These are phyloP conservation scores for Nomada ferruginata DNA, from an alignment of 2,888 invertebrate species.

Conservation along the genomic window DNA sequence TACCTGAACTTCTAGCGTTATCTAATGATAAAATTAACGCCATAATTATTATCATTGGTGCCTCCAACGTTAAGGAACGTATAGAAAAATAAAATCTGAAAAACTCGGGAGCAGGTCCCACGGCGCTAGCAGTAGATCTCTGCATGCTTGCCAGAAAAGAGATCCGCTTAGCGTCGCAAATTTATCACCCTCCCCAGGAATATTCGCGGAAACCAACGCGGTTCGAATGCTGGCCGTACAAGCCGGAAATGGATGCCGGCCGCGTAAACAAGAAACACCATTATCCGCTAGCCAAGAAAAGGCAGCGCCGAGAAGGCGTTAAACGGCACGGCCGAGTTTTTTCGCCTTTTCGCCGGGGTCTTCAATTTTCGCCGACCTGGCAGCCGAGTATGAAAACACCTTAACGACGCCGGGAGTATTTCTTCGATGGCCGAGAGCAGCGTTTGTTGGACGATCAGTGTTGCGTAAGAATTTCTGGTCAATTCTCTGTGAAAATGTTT, in stretches of 20 bases:
- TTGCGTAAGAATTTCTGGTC: not conserved
- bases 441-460: constrained; percentile 46
- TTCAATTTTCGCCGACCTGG: constrained; percentile 54
- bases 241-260: constrained; percentile 49
- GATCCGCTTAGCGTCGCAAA: constrained; percentile 42
- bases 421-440: constrained; percentile 34
- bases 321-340: constrained; percentile 35
- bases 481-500: not conserved
- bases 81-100: not conserved
- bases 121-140: constrained; percentile 13
- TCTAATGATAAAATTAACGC: not conserved
- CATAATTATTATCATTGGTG: too few relatives aligned
- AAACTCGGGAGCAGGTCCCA: not conserved
- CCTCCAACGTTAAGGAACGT: too few relatives aligned
- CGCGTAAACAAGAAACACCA: constrained; percentile 61
- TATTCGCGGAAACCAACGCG: constrained; percentile 37
- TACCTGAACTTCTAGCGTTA: not conserved
- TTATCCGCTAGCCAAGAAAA: constrained; percentile 51
- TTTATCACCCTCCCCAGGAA: constrained; percentile 38
- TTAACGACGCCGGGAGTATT: constrained; percentile 59
- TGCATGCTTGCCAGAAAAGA: not conserved
- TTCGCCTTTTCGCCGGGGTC: constrained; percentile 28
- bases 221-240: constrained; percentile 15
- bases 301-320: constrained; percentile 44
- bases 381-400: constrained; percentile 48